These are phyloP conservation scores for Parazoanthus darwini DNA, from an alignment of 92 coral and sea anemone species.

Conservation along the genomic window DNA sequence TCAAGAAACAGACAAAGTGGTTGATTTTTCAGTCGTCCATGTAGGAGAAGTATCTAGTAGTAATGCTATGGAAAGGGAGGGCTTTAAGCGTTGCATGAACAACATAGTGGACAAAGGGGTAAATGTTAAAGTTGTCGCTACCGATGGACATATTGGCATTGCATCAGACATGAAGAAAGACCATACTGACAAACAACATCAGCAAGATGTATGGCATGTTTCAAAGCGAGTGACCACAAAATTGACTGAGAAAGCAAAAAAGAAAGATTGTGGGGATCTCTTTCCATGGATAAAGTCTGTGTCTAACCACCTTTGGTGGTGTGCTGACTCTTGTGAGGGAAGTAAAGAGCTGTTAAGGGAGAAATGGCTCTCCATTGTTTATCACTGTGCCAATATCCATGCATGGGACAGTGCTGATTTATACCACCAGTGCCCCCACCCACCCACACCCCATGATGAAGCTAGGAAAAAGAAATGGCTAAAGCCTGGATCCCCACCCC, in stretches of 20 bases:
- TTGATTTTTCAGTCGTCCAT: slow-evolving; percentile 42
- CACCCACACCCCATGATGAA: slow-evolving; percentile 5
- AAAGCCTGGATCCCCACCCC: slow-evolving; percentile 31
- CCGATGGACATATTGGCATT: slow-evolving; percentile 46
- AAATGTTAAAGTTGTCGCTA: slow-evolving; percentile 37
- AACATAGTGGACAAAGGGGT: slow-evolving; percentile 21
- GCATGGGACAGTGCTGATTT: slow-evolving; percentile 27
- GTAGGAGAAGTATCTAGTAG: slow-evolving; percentile 60
- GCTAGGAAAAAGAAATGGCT: slow-evolving; percentile 45
- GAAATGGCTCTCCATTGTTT: slow-evolving; percentile 23
- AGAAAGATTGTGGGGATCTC: slow-evolving; percentile 50
- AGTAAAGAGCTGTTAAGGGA: slow-evolving; percentile 31
- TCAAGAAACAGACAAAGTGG: slow-evolving; percentile 26
- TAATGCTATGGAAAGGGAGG: slow-evolving; percentile 63
- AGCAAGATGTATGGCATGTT: slow-evolving; percentile 60
- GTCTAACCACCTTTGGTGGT: slow-evolving; percentile 61
- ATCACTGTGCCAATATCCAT: slow-evolving; percentile 24
- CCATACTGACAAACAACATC: slow-evolving; percentile 40
- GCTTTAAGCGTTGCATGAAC: slow-evolving; percentile 48
- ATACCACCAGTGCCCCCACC: slow-evolving; percentile 29
- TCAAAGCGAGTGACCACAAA: slow-evolving; percentile 54
- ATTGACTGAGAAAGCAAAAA: slow-evolving; percentile 54
- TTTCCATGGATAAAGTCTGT: slow-evolving; percentile 56
- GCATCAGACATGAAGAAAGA: slow-evolving; percentile 43
- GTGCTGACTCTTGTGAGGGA: slow-evolving; percentile 47